Evolutionary conservation across 2,888 invertebrate species (phyloP), one percentile per base, ranked within the genome.

Genomic region (Trachelus troglodyta): DNA sequence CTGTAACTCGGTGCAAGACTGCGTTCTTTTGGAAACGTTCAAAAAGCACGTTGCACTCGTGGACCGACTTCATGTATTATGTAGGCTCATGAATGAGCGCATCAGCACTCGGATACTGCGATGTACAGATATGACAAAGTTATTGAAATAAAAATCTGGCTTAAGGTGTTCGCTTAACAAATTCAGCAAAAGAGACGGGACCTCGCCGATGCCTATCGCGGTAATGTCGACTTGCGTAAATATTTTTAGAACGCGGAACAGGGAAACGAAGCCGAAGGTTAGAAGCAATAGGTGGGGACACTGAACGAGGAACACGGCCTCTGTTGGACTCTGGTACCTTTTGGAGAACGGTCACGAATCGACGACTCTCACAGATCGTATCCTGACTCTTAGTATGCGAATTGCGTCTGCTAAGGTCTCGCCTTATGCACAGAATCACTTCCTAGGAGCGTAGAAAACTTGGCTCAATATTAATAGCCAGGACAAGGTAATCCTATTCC

Each of bases 161-260:
- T 23, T 56, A 56, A 23, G 40, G 56, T 23, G 56, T 9, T 56
- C 56, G 56, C 9, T 9, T 23, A 56, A 23, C 9, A 23, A 34
- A 34, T 33, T 30, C 31, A 71, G 71, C 2, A 35, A 74, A 34
- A 37, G 35, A 35, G 35, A 34, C 34, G 23, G 23, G 3, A 34
- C 34, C 35, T 74, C 74, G 35, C 2, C 74, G 23, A 71, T 71
- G 71, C 33, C 74, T 74, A 40, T 74, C 71, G 37, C 15, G 23
- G 9, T 37, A 37, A 73, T 69, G 69, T 78, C 31, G 30, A 30
- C 11, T 35, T n/a, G 73, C 75, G 75, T 79, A 83, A 86, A 87
- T 83, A 86, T 85, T 85, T 86, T 85, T 84, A 86, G 85, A 85
- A 86, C 84, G 83, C 87, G 86, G 87, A 87, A 87, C 82, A 81